Evolutionary conservation across 1,140 invertebrate species (phyloP), one percentile per base, ranked within the genome.

Genomic region (Heliconius nattereri): DNA sequence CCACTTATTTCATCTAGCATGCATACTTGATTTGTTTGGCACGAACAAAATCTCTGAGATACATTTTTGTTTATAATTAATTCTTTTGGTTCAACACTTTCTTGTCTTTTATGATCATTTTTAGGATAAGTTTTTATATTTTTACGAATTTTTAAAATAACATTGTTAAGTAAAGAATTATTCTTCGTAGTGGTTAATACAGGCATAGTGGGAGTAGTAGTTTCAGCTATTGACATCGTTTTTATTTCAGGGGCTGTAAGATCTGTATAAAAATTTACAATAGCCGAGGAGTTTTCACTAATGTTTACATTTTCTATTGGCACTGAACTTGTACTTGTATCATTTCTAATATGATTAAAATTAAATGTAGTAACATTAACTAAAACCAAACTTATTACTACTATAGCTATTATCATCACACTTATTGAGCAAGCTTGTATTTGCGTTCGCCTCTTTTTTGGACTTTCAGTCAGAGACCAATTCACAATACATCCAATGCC

Each of bases 1-100:
- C 95, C 94, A 83, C 96, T 96, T 71, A 94, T 95, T 80, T 95
- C 94, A 82, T 96, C 94, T 32, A 96, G 95, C 82, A 97, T 96
- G 90, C 97, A 97, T 35, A 97, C 95, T 91, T 97, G 95, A 75
- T 89, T 81, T 83, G 79, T 94, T 93, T 94, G 91, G 91, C 94
- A 95, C 90, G 90, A 90, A 84, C 94, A 95, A 84, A 92, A 94
- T 77, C 83, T 90, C 85, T 88, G 78, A 35, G 90, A 87, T 81
- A 91, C 80, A 83, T 92, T 89, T 89, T 87, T 86, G 79, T 90
- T 92, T 74, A 85, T 88, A 57, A 89, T 86, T 66, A 66, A 66
- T 40, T 94, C 90, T 83, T 89, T 90, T 81, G 88, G 81, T 70
- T 84, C 90, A 78, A 77, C 73, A 77, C 76, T 85, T 70, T 84